These are phyloP conservation scores for Hafferia zeledoni DNA, from an alignment of 2,797 vertebrate genomes.

Conservation along the genomic window DNA sequence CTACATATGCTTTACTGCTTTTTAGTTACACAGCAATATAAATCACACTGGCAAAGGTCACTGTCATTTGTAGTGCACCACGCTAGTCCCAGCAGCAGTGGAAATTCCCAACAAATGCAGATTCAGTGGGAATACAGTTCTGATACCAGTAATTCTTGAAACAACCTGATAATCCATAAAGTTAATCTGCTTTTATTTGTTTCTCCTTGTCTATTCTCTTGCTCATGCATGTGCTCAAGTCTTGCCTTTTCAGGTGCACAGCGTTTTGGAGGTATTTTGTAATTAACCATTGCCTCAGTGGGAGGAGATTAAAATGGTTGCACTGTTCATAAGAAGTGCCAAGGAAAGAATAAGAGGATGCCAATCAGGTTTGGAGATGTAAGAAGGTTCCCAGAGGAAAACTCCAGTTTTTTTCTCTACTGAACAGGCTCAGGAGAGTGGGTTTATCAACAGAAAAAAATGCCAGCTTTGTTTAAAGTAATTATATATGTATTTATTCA, in stretches of 20 bases:
- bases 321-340: not conserved
- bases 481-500: not conserved
- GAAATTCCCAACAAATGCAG: not conserved
- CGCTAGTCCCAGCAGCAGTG: not conserved
- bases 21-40: not conserved
- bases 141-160: accelerated
- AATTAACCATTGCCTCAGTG: not conserved
- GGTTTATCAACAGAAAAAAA: not conserved
- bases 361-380: not conserved
- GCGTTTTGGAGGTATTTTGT: not conserved
- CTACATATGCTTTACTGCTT: not conserved
- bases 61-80: not conserved
- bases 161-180: not conserved
- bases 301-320: not conserved
- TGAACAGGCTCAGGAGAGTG: not conserved
- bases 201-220: not conserved
- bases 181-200: not conserved
- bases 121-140: not conserved
- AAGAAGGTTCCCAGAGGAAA: not conserved
- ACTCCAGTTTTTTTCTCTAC: not conserved
- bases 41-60: not conserved
- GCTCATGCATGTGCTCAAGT: accelerated
- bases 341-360: not conserved
- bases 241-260: not conserved
- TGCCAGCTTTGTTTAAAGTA: not conserved